Evolutionary conservation across 2,888 invertebrate genomes (phyloP).

Genomic region (Eupithecia tripunctaria): DNA sequence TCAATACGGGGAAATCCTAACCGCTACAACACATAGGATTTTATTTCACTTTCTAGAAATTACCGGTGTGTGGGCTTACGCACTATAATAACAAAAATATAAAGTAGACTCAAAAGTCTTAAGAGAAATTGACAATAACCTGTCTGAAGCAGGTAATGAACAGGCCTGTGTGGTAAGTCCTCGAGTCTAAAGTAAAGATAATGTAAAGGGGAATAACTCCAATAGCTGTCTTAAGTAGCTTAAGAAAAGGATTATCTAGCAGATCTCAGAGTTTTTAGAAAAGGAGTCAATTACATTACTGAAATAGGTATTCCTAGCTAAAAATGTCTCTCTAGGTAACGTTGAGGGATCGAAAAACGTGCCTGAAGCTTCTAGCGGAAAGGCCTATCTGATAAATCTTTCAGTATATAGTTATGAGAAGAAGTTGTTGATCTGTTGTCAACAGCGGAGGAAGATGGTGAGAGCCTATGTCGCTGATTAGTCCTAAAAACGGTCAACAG

Average conservation of each 20-base stretch:
- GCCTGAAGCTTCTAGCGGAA: not conserved
- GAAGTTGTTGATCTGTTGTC: not conserved
- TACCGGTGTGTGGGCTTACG: too few relatives aligned
- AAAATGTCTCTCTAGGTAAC: not conserved
- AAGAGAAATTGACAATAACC: not conserved
- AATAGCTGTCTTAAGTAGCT: not conserved
- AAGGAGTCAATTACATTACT: not conserved
- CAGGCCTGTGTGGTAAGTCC: not conserved
- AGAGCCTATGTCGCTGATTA: too few relatives aligned
- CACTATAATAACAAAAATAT: too few relatives aligned
- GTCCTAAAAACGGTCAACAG: too few relatives aligned
- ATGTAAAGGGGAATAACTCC: too few relatives aligned
- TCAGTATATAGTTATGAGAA: not conserved
- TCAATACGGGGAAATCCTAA: too few relatives aligned
- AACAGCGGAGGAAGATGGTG: not conserved
- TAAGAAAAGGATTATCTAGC: not conserved
- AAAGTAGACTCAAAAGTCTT: too few relatives aligned
- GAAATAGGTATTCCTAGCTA: not conserved
- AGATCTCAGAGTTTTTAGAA: not conserved
- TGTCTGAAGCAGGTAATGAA: conserved; percentile 93
- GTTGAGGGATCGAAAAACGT: not conserved
- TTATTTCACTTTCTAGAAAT: too few relatives aligned
- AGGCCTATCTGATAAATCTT: not conserved
- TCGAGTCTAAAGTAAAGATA: not conserved
- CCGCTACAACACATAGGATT: too few relatives aligned